phyloP scores from a whole-genome alignment of 2,888 invertebrate genomes.

The Gryllus longicercus region DNA sequence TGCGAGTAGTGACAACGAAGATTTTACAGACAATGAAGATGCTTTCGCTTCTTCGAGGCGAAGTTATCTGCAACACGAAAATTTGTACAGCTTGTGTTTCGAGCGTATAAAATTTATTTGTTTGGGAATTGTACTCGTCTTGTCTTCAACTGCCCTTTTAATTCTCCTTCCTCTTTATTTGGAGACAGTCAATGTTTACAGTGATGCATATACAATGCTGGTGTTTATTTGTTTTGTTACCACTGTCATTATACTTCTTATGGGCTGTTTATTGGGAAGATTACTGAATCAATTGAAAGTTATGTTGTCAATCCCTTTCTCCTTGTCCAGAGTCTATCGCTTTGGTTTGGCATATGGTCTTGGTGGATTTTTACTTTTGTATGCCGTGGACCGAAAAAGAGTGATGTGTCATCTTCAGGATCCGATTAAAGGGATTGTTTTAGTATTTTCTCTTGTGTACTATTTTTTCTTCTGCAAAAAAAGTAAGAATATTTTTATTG shows the following conservation, averaged over 20 bases:
- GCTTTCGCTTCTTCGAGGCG: constrained; percentile 20
- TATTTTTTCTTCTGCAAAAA: constrained; percentile 60
- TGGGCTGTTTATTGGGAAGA: constrained; percentile 41
- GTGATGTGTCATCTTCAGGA: constrained; percentile 61
- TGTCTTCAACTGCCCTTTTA: constrained; percentile 52
- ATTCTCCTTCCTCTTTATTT: constrained; percentile 55
- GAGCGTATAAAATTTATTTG: constrained; percentile 49
- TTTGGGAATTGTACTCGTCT: constrained; percentile 49
- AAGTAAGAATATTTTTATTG: constrained; percentile 48
- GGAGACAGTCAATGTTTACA: constrained; percentile 45
- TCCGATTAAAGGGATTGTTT: constrained; percentile 56
- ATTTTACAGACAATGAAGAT: constrained; percentile 33
- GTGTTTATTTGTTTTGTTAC: constrained; percentile 43
- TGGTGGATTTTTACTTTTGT: constrained; percentile 51
- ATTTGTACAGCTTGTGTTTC: constrained; percentile 25
- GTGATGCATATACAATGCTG: constrained; percentile 46
- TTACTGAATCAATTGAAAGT: constrained; percentile 41
- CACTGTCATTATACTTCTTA: constrained; percentile 41
- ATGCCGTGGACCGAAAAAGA: constrained; percentile 52
- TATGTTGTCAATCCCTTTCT: constrained; percentile 45
- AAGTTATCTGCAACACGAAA: constrained; percentile 24
- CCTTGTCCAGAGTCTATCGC: constrained; percentile 47
- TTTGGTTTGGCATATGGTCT: constrained; percentile 50
- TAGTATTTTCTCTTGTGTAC: constrained; percentile 56
- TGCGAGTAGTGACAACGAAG: constrained; percentile 33